Percentiles rank a stretch among this genome's conserved stretches.
Evolutionary conservation across 2,797 vertebrate genomes (phyloP).

Genomic region (Gobionotothen gibberifrons): DNA sequence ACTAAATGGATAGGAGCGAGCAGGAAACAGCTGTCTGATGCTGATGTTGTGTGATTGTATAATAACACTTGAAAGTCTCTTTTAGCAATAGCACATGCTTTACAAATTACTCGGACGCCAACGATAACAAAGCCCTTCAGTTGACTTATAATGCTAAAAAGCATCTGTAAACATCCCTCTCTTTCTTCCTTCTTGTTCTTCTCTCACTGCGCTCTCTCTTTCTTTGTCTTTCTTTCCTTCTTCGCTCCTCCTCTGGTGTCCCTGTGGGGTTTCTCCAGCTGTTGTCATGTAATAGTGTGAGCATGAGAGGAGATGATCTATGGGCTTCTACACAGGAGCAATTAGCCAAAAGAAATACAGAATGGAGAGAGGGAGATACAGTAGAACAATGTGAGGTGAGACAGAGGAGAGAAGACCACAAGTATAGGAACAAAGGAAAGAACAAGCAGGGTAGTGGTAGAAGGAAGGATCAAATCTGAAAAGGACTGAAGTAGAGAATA

Average conservation of each 20-base stretch:
- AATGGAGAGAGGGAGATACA: slow-evolving; percentile 32
- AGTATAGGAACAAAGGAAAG: background rate
- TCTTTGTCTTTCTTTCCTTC: slow-evolving; percentile 37
- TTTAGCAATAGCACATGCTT: slow-evolving; percentile 31
- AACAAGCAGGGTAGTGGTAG: background rate
- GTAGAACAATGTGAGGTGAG: slow-evolving; percentile 13
- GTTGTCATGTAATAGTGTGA: slow-evolving; percentile 71
- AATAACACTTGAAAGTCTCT: slow-evolving; percentile 26
- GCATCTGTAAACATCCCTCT: slow-evolving; percentile 4
- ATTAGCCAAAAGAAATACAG: slow-evolving; percentile 71
- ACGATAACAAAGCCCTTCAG: slow-evolving; percentile 13
- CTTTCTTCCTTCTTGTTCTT: background rate
- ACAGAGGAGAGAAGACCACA: background rate
- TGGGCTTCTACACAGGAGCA: slow-evolving; percentile 63
- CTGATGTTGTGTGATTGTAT: slow-evolving; percentile 12
- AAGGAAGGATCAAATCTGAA: slow-evolving; percentile 22
- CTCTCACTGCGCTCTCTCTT: slow-evolving; percentile 19
- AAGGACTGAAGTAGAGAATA: slow-evolving; percentile 26
- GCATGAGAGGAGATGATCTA: slow-evolving; percentile 74
- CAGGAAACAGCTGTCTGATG: background rate
- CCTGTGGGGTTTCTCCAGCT: slow-evolving; percentile 70
- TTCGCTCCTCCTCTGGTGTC: slow-evolving; percentile 26
- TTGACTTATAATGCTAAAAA: slow-evolving; percentile 37
- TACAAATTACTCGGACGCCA: slow-evolving; percentile 20
- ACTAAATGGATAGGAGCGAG: background rate